Base-by-base conservation (phyloP, 1,140 invertebrate species). In the Magallana ariakensis region DNA sequence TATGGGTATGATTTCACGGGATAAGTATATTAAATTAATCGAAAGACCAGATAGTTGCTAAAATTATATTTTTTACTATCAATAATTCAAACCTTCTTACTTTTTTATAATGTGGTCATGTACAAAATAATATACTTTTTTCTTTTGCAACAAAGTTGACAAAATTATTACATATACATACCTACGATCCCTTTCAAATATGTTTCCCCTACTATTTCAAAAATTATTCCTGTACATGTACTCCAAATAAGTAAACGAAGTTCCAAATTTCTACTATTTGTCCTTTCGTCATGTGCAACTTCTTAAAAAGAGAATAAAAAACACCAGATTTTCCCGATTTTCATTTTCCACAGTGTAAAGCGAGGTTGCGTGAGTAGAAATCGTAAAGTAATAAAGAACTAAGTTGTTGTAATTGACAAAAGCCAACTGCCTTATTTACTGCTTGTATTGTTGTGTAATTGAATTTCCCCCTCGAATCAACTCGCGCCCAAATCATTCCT, bases 401-500 rank as follows among this genome's bases (percentile, higher is more conserved):
- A 75, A 33, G 22, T 26, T 11, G 66, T 26, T 26, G 66, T 26
- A 75, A 75, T 75, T 75, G 66, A 22, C 66, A 75, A 75, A 75
- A 26, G 66, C 66, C 66, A 75, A 75, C 66, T 26, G 22, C 66
- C 66, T 75, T 75, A 75, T 75, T 75, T 75, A 75, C 66, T 75
- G 66, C 66, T 13, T 75, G 66, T 26, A 75, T 75, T 75, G 66
- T 75, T 75, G 22, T 75, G 66, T 75, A 75, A 75, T 75, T 75
- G 66, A 75, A 75, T 75, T 75, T 75, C 22, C 22, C 9, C 66
- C 22, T 26, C 66, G 26, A 75, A 75, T 75, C 66, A 75, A 26
- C 22, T 26, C 26, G 19, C 22, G 66, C 9, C 66, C 66, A 13
- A 75, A 26, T 75, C 22, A 13, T 33, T 19, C 66, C 66, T 26